phyloP scores from a whole-genome alignment of 2,888 invertebrate species.

The Scaptomyza caliginosa region DNA sequence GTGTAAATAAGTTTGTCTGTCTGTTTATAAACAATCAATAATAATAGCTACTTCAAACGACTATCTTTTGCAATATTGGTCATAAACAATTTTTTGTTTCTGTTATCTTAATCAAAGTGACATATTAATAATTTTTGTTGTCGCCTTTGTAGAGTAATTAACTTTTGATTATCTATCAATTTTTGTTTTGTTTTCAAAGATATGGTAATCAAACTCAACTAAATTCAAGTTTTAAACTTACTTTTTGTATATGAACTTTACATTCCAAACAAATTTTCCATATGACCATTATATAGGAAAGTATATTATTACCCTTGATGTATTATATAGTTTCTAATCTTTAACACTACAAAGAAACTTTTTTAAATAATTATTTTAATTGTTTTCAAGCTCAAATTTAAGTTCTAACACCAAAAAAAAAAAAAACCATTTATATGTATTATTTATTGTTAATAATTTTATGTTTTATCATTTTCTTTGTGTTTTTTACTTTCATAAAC shows the following conservation, averaged over 20 bases:
- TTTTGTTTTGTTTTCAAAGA: background rate
- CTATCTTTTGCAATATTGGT: background rate
- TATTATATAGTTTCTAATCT: background rate
- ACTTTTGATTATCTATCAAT: background rate
- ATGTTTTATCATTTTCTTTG: slow-evolving; percentile 45
- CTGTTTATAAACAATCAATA: background rate
- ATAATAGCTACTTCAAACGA: too few relatives aligned
- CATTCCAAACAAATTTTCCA: too few relatives aligned
- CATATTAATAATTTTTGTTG: background rate
- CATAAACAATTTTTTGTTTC: background rate
- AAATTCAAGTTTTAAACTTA: background rate
- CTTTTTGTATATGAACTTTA: too few relatives aligned
- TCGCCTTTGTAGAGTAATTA: background rate
- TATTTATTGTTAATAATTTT: slow-evolving; percentile 54
- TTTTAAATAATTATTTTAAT: slow-evolving; percentile 19
- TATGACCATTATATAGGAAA: too few relatives aligned
- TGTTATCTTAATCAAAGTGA: background rate
- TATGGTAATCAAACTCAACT: background rate
- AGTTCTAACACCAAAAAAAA: background rate
- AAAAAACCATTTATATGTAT: background rate
- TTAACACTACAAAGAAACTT: background rate
- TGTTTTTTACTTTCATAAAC: slow-evolving; percentile 69
- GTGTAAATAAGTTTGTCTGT: slow-evolving; percentile 6
- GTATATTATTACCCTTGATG: too few relatives aligned
- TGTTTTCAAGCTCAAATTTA: too few relatives aligned